A percentile compares a stretch with the other conserved stretches of the same genome.
These are phyloP conservation scores for Phoebastria nigripes DNA, from an alignment of 2,797 vertebrate genomes.

Conservation along the genomic window DNA sequence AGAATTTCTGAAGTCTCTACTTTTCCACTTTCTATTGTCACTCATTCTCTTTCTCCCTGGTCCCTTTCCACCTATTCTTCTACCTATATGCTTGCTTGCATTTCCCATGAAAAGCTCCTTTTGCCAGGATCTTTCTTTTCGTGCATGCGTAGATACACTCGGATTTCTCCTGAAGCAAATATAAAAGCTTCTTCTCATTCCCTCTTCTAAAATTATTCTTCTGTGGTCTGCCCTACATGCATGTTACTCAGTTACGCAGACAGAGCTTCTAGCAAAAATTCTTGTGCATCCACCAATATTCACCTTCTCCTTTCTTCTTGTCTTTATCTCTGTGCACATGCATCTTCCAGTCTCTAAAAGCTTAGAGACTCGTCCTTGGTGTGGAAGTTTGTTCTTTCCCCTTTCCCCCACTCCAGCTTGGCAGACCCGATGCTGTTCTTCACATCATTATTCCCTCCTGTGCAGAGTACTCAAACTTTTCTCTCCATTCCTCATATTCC, in stretches of 20 bases:
- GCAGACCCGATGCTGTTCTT: rapidly evolving
- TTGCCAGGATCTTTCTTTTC: neutral
- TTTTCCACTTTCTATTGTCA: neutral
- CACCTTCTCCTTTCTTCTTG: neutral
- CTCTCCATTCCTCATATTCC: neutral
- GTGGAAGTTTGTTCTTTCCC: neutral
- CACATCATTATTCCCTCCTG: neutral
- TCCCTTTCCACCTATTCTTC: neutral
- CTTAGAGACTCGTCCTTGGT: neutral
- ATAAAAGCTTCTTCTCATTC: neutral
- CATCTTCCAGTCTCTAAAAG: neutral
- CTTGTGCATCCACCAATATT: neutral
- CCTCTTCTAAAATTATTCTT: neutral
- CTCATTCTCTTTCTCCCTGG: neutral
- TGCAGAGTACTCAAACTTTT: neutral
- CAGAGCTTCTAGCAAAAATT: neutral
- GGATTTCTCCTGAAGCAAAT: neutral
- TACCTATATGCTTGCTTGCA: neutral
- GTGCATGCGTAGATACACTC: rapidly evolving
- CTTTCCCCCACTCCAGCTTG: neutral
- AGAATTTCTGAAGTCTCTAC: neutral
- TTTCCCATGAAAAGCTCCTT: neutral
- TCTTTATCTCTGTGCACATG: neutral
- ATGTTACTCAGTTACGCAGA: neutral
- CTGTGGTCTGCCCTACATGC: neutral